Percentiles rank a stretch among this genome's conserved stretches.
phyloP scores from a whole-genome alignment of 2,888 invertebrate species.

The Pristionchus arcanus region DNA sequence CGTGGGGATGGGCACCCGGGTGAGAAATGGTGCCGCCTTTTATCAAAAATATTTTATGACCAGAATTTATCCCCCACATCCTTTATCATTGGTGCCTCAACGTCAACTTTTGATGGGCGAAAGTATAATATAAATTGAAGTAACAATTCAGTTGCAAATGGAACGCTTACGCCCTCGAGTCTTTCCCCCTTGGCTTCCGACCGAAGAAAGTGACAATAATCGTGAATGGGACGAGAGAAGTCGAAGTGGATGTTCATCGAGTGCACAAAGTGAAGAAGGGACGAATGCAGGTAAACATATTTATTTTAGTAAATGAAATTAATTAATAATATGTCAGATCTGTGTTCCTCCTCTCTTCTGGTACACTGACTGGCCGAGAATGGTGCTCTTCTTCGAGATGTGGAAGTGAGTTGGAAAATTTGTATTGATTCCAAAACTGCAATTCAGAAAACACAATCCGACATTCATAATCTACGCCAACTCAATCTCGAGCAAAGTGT shows the following conservation, averaged over 20 bases:
- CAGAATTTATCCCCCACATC: no score
- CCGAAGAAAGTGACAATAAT: background rate
- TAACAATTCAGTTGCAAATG: constrained; percentile 7
- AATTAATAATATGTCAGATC: background rate
- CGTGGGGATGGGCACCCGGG: constrained; percentile 30
- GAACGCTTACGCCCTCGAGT: constrained; percentile 32
- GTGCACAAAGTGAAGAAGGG: background rate
- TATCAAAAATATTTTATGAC: background rate
- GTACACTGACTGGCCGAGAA: constrained; percentile 42
- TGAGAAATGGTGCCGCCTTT: background rate
- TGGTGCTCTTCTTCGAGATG: constrained; percentile 29
- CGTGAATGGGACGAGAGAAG: constrained; percentile 22
- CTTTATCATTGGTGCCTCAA: no score
- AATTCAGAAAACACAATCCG: constrained; percentile 26
- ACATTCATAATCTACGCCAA: constrained; percentile 38
- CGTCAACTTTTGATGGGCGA: no score
- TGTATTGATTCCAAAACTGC: background rate
- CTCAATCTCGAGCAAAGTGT: background rate
- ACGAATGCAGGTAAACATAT: background rate
- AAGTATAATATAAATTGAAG: no score
- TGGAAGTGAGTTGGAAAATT: constrained; percentile 26
- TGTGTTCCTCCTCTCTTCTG: constrained; percentile 47
- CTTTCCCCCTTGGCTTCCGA: background rate
- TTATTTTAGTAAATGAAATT: no score
- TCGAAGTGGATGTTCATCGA: background rate